Evolutionary conservation across 2,888 invertebrate species (phyloP).

Genomic region (Dryomyza anilis): DNA sequence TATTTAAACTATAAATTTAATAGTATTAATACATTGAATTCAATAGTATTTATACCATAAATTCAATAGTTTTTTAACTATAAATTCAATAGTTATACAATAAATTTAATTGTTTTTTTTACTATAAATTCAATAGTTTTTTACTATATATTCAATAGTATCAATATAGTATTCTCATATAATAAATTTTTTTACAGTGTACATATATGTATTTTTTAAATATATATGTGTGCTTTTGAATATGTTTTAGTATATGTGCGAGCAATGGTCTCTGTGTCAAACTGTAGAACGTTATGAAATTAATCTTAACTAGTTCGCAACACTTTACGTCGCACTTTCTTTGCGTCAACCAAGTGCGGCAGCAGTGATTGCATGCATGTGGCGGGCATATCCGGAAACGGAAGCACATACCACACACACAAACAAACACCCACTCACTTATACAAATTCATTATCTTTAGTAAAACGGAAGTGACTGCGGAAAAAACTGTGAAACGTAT

Average conservation of each 20-base stretch:
- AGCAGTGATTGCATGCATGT: not conserved
- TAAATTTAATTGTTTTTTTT: too few species aligned
- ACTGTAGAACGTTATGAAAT: slow-evolving; percentile 15
- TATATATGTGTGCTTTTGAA: not conserved
- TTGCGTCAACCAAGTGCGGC: not conserved
- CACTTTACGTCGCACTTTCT: not conserved
- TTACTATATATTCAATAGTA: too few species aligned
- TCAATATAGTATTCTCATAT: too few species aligned
- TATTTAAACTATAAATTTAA: too few species aligned
- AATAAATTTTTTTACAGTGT: too few species aligned
- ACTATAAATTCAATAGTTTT: too few species aligned
- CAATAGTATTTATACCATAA: too few species aligned
- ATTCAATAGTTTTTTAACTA: too few species aligned
- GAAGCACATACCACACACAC: not conserved
- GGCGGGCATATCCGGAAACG: not conserved
- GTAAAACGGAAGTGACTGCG: not conserved
- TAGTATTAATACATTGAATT: too few species aligned
- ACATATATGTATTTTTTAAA: too few species aligned
- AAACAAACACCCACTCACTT: not conserved
- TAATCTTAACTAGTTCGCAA: slow-evolving; percentile 20
- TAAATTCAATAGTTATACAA: too few species aligned
- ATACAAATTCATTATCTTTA: not conserved
- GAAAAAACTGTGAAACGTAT: not conserved
- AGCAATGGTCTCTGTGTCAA: not conserved
- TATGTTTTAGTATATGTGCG: not conserved